Evolutionary conservation across 2,797 vertebrate genomes (phyloP), one percentile per base, ranked within the genome.

Genomic region (Morelia viridis): DNA sequence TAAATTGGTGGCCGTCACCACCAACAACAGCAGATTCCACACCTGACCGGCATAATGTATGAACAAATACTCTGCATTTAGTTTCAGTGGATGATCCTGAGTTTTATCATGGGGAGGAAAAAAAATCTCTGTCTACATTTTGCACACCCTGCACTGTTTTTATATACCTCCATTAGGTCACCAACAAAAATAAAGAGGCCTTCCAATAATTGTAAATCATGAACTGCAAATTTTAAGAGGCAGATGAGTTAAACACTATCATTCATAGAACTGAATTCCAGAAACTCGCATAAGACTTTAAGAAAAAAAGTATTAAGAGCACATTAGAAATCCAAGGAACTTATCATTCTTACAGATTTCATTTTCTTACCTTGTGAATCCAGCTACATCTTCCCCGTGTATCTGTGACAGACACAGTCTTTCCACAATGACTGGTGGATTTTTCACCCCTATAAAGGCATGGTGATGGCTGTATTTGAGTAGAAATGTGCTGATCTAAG

Each of bases 341-440:
- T 91, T 94, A 92, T 91, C 13, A 8, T 94, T 91, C 90, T 62
- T 93, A 93, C 94, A 91, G 92, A 89, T 93, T 93, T 12, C 2
- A 10, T 50, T 41, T 94, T 96, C 97, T 98, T 98, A 98, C 98
- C 98, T 97, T 96, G 95, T 96, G 91, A 93, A 95, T 97, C 97
- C 97, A 97, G 97, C 97, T 98, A 98, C 98, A 98, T 97, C 97
- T 97, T 97, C 97, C 98, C 97, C 97, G 96, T 94, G 95, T 96
- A 95, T 98, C 98, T 97, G 97, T 97, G 94, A 97, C 94, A 97
- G 97, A 95, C 80, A 95, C 96, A 97, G 94, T 96, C 97, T 97
- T 98, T 97, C 97, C 96, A 97, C 98, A 98, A 95, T 97, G 96
- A 96, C 96, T 97, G 97, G 97, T 95, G 97, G 97, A 96, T 95